A percentile compares a stretch with the other conserved stretches of the same genome.
Conservation (phyloP, 2,888 invertebrate species). For the Drosophila monieri region DNA sequence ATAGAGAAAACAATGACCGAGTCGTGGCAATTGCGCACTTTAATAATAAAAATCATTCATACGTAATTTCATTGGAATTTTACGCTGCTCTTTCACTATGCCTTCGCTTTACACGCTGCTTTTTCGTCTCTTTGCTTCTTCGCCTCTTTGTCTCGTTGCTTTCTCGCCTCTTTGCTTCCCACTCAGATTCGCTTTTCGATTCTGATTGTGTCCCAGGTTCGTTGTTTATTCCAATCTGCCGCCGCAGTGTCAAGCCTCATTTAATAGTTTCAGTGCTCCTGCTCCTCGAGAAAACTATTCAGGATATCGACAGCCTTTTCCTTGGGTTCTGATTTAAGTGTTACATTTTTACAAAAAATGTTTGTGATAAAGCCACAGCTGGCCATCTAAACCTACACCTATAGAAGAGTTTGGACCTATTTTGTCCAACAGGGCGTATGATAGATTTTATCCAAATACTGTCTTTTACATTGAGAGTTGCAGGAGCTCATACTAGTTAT, state of each 20-base stretch:
- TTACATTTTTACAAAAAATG: neutral
- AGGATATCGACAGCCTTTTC: too few species aligned
- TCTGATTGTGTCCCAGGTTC: constrained; percentile 15
- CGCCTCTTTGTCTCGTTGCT: constrained; percentile 16
- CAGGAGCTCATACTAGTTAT: too few species aligned
- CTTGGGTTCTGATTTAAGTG: too few species aligned
- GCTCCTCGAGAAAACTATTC: too few species aligned
- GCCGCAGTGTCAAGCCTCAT: too few species aligned
- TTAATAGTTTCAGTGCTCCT: too few species aligned
- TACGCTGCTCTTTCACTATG: constrained; percentile 26
- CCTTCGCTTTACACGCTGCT: constrained; percentile 17
- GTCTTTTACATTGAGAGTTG: neutral
- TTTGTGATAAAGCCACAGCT: neutral
- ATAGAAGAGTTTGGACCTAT: neutral
- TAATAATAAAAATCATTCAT: constrained; percentile 60
- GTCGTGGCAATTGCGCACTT: constrained; percentile 50
- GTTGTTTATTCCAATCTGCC: constrained; percentile 8
- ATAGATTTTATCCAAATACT: neutral
- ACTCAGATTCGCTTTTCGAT: constrained; percentile 25
- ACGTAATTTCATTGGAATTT: constrained; percentile 65
- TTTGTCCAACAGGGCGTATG: constrained; percentile 1
- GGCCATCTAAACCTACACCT: neutral
- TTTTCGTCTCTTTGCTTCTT: constrained; percentile 19
- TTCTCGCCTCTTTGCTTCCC: constrained; percentile 15
- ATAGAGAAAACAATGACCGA: constrained; percentile 37